Base-by-base conservation (phyloP, 2,888 invertebrate species). In the Lordiphosa fenestrarum region DNA sequence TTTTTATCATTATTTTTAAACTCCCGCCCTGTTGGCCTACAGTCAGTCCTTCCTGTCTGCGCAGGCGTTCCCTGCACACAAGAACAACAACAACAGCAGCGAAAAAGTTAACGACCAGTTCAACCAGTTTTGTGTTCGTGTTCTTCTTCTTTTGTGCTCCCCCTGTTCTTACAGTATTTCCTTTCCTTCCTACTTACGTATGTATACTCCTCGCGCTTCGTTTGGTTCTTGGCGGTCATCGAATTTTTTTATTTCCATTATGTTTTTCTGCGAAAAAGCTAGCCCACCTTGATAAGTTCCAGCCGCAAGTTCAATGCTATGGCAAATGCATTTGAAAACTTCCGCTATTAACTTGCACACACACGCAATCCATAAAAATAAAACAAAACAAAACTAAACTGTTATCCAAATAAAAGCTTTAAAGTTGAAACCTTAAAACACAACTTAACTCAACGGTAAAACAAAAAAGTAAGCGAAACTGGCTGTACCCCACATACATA, bases 81-180 rank as follows among this genome's bases (percentile, higher is more conserved):
- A 46, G 2, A 52, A 15, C 15, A 15, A 15, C 15, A 15, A 15
- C 15, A 15, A 15, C 15, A 15, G 15, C 15, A 15, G 15, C 15
- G 49, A 55, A 53, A 25, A 66, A 66, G 58, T 66, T 57, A 69
- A 71, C 77, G 85, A 88, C 87, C 74, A 77, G 87, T 88, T 84
- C 73, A 74, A 88, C 87, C 81, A 84, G 88, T 87, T 86, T 85
- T 75, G 51, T 58, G 47, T 36, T 50, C 42, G 39, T 66, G 56
- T 65, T 61, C 47, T 61, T 58, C 66, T 66, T 56, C 56, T 49
- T 42, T 42, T 62, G 42, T 30, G 15, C 37, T 66, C 63, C 53
- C 42, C 62, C 62, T 37, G 13, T 38, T 48, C 52, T 66, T 53
- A 51, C 40, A 12, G n/a, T 56, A 54, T 47, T 58, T 42, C 38